A percentile compares a stretch with the other conserved stretches of the same genome.
Conservation (phyloP, 2,113 vertebrate species). For the Australoheros scitulus region DNA sequence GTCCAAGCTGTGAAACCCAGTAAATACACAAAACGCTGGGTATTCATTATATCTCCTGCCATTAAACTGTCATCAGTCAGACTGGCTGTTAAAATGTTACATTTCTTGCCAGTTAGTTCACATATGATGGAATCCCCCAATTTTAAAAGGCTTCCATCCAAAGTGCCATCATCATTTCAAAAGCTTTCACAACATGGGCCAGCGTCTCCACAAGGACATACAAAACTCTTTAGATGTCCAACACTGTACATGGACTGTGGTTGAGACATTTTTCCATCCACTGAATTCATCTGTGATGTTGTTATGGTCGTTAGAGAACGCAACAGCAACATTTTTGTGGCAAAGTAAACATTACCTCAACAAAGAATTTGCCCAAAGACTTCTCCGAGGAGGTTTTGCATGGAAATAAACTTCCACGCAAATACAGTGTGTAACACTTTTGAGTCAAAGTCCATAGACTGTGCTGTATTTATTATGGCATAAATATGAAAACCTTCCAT, state of each 20-base stretch:
- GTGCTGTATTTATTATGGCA: slow-evolving; percentile 48
- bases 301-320: slow-evolving; percentile 50
- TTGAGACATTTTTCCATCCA: slow-evolving; percentile 63
- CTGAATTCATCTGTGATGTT: slow-evolving; percentile 51
- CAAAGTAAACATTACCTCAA: slow-evolving; percentile 69
- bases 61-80: slow-evolving; percentile 48
- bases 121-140: slow-evolving; percentile 38
- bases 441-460: slow-evolving; percentile 37
- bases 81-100: slow-evolving; percentile 27
- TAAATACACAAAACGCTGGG: slow-evolving; percentile 12
- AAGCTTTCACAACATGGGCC: not conserved
- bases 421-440: slow-evolving; percentile 43
- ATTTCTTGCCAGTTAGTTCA: slow-evolving; percentile 22
- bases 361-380: slow-evolving; percentile 51
- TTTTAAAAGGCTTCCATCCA: slow-evolving; percentile 23
- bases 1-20: slow-evolving; percentile 37
- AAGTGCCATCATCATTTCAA: slow-evolving; percentile 29
- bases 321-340: slow-evolving; percentile 55
- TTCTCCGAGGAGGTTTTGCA: slow-evolving; percentile 26
- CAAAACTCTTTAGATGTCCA: slow-evolving; percentile 30
- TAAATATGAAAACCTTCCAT: slow-evolving; percentile 46
- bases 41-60: slow-evolving; percentile 31
- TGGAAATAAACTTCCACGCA: slow-evolving; percentile 42
- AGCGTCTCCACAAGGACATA: slow-evolving; percentile 36
- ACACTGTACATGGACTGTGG: slow-evolving; percentile 29